phyloP scores from a whole-genome alignment of 2,113 vertebrate genomes.

The Daphoenositta chrysoptera region DNA sequence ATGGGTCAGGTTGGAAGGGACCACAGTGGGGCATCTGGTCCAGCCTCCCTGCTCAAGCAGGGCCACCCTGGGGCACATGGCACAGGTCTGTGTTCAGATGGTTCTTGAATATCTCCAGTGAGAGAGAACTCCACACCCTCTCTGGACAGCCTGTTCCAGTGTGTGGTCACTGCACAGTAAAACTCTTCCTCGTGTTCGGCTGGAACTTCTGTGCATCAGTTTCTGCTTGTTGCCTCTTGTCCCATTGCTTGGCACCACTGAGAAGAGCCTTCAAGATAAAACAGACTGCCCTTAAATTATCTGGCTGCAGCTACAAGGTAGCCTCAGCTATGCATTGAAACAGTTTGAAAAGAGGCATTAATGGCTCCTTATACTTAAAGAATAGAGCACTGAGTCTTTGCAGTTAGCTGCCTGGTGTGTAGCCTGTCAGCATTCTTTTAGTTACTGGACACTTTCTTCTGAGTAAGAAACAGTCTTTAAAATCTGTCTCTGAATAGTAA shows the following conservation, averaged over 20 bases:
- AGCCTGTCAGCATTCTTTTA: not conserved
- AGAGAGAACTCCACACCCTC: not conserved
- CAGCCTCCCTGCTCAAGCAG: not conserved
- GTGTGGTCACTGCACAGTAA: not conserved
- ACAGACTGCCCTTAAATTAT: not conserved
- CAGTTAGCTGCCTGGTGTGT: not conserved
- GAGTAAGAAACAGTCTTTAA: not conserved
- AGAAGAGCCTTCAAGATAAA: not conserved
- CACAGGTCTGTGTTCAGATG: not conserved
- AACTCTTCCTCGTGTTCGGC: not conserved
- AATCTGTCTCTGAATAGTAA: not conserved
- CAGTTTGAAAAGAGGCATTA: not conserved
- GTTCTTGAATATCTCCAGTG: not conserved
- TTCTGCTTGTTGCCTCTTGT: not conserved
- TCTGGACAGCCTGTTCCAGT: not conserved
- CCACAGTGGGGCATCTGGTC: not conserved
- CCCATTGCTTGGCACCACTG: not conserved
- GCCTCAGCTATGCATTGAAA: not conserved
- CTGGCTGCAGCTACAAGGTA: not conserved
- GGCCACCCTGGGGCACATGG: not conserved
- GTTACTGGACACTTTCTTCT: not conserved
- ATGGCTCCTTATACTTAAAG: not conserved
- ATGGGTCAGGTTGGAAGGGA: not conserved
- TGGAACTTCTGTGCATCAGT: not conserved
- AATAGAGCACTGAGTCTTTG: not conserved